Evolutionary conservation across 2,113 vertebrate species (phyloP).

Genomic region (Daphoenositta chrysoptera): DNA sequence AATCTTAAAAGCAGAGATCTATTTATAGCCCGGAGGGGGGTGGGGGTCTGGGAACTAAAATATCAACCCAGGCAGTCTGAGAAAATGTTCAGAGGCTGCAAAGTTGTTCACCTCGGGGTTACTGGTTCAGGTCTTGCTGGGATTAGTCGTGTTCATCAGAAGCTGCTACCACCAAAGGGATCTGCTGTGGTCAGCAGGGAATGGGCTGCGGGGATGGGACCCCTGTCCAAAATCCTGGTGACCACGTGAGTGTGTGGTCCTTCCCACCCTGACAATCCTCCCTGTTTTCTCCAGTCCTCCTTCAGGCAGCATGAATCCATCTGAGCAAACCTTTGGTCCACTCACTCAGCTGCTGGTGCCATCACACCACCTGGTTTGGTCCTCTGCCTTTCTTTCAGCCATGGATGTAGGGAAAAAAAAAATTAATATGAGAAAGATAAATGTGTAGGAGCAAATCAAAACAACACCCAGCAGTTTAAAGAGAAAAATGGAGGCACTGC

Average conservation of each 20-base stretch:
- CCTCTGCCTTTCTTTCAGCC: neutral
- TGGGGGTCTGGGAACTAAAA: conserved; percentile 1
- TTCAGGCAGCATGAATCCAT: neutral
- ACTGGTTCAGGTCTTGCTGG: neutral
- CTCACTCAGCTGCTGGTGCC: rapidly evolving
- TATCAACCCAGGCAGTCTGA: neutral
- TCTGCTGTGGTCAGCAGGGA: neutral
- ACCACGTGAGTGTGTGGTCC: rapidly evolving
- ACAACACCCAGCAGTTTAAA: neutral
- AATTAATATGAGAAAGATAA: neutral
- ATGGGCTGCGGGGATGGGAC: neutral
- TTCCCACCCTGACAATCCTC: neutral
- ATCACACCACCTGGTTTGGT: neutral
- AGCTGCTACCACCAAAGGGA: neutral
- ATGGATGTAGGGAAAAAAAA: neutral
- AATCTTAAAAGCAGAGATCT: conserved; percentile 19
- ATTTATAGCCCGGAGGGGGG: neutral
- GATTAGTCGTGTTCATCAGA: neutral
- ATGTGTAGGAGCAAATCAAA: neutral
- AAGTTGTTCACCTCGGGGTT: neutral
- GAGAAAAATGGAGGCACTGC: neutral
- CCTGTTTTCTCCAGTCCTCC: neutral
- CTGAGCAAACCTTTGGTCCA: neutral
- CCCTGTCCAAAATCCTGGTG: neutral
- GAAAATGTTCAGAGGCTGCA: conserved; percentile 2